phyloP scores from a whole-genome alignment of 2,797 vertebrate genomes.

The Sebastes iracundus region DNA sequence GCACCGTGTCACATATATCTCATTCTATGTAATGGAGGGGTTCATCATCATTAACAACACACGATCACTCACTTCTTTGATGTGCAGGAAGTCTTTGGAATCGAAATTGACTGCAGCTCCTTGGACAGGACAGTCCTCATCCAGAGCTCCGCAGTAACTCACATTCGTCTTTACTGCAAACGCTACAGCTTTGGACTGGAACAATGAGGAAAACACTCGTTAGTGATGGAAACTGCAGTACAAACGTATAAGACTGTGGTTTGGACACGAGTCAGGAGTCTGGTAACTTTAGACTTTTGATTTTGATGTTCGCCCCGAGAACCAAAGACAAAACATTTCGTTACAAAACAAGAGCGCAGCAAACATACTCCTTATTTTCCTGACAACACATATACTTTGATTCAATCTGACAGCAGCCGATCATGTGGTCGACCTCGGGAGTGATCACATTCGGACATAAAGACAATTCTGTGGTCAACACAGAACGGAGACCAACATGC shows the following conservation, averaged over 20 bases:
- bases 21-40: neutral
- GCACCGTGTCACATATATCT: neutral
- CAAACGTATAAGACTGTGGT: neutral
- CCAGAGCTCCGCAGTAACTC: constrained; percentile 95
- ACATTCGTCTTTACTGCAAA: constrained; percentile 98
- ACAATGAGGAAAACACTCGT: neutral
- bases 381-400: neutral
- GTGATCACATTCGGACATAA: neutral
- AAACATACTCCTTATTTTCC: neutral
- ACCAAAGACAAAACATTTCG: neutral
- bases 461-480: neutral
- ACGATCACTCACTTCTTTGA: constrained; percentile 91
- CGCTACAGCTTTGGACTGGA: constrained; percentile 94
- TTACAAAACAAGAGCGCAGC: neutral
- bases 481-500: neutral
- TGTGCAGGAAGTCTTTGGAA: constrained; percentile 99
- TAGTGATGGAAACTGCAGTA: neutral
- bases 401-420: neutral
- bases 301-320: neutral
- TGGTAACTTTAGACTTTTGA: neutral
- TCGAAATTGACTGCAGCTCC: constrained; percentile 97
- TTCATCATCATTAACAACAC: neutral
- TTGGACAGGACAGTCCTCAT: constrained; percentile 96
- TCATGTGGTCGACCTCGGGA: neutral
- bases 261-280: neutral